A percentile compares a stretch with the other conserved stretches of the same genome.
These are phyloP conservation scores for Heliocidaris erythrogramma DNA, from an alignment of 35 echinoderm and acorn worm species.

Conservation along the genomic window DNA sequence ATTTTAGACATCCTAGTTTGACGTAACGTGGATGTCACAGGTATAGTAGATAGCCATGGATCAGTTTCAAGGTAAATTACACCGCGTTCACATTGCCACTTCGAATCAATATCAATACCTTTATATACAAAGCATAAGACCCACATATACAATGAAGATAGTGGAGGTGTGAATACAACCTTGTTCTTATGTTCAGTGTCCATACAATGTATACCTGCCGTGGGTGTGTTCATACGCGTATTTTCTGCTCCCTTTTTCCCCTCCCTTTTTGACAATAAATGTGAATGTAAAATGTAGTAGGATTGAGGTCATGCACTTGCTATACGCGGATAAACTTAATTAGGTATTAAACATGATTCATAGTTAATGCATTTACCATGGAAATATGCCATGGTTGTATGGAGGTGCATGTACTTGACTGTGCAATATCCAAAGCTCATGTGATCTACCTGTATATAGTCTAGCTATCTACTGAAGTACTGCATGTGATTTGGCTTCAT, in stretches of 20 bases:
- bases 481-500: neutral
- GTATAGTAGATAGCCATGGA: neutral
- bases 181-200: neutral
- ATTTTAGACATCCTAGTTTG: neutral
- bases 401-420: neutral
- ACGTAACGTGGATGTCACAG: neutral
- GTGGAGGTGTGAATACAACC: neutral
- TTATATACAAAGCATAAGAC: neutral
- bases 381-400: neutral
- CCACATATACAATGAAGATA: neutral
- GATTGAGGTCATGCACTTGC: constrained; percentile 15
- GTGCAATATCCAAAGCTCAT: neutral
- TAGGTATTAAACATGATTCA: constrained; percentile 38
- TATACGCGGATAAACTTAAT: constrained; percentile 40
- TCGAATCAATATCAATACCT: neutral
- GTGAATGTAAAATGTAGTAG: neutral
- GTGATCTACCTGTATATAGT: neutral
- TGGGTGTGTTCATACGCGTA: neutral
- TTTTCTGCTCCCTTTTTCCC: neutral
- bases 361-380: constrained; percentile 22
- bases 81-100: neutral
- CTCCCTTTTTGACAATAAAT: neutral
- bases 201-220: neutral
- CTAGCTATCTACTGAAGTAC: too few relatives aligned
- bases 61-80: constrained; percentile 1